These are phyloP conservation scores for Aspiorhynchus laticeps DNA, from an alignment of 2,113 vertebrate species.

Conservation along the genomic window DNA sequence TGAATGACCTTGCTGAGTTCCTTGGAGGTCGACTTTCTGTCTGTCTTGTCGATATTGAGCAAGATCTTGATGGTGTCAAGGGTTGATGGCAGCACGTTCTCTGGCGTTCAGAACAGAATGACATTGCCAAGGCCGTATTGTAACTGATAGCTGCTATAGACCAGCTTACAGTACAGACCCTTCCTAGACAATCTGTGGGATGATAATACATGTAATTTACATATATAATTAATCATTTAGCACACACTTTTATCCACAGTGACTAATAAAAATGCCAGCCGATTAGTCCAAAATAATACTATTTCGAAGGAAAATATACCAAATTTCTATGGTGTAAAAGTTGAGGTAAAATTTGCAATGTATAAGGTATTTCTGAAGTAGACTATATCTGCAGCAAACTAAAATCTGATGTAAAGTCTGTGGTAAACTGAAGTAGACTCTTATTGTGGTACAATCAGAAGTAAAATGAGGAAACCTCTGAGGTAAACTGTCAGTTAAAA, in stretches of 20 bases:
- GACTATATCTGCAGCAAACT: neutral
- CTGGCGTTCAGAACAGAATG: neutral
- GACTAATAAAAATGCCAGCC: neutral
- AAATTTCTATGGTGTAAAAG: too few species aligned
- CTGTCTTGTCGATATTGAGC: neutral
- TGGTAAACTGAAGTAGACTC: neutral
- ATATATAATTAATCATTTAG: neutral
- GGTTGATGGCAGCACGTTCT: neutral
- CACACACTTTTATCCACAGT: neutral
- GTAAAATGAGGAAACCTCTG: neutral
- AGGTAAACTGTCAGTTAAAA: neutral
- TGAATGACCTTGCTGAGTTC: neutral
- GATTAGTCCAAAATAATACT: neutral
- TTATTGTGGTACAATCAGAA: neutral
- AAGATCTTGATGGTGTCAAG: conserved; percentile 7
- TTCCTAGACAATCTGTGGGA: neutral
- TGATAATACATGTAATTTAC: neutral
- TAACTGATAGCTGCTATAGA: neutral
- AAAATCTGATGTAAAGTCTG: neutral
- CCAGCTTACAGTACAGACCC: neutral
- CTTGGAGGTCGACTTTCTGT: conserved; percentile 7
- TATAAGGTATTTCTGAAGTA: neutral
- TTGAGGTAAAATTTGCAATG: neutral
- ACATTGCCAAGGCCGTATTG: neutral
- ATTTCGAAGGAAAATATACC: neutral